Evolutionary conservation across 2,797 vertebrate genomes (phyloP).

Genomic region (Pelodytes ibericus): DNA sequence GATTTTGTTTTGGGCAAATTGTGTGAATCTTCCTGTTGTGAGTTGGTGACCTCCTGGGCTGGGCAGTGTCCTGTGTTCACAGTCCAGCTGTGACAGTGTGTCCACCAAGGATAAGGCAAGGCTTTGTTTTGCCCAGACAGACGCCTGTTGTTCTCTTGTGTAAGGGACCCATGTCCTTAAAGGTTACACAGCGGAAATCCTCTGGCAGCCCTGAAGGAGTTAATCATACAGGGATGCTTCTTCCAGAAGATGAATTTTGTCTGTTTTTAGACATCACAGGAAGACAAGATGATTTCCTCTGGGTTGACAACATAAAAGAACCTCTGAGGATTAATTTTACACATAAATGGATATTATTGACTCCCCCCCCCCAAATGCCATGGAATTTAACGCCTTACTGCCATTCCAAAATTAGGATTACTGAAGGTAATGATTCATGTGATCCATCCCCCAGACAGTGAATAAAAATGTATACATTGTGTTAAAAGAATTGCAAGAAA

Average conservation of each 20-base stretch:
- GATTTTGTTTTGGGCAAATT: background rate
- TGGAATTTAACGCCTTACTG: too few species aligned
- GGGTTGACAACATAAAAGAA: constrained; percentile 20
- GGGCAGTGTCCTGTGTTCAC: constrained; percentile 14
- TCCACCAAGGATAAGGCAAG: background rate
- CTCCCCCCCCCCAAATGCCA: too few species aligned
- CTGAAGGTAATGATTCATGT: too few species aligned
- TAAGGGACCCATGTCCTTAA: constrained; percentile 1
- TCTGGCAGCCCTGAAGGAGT: background rate
- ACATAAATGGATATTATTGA: background rate
- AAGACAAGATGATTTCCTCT: constrained; percentile 10
- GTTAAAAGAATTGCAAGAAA: too few species aligned
- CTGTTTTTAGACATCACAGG: constrained; percentile 22
- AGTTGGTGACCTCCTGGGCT: constrained; percentile 3
- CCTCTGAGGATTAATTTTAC: constrained; percentile 32
- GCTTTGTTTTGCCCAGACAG: constrained; percentile 28
- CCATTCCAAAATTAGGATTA: too few species aligned
- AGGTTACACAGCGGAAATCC: constrained; percentile 31
- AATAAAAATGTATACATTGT: too few species aligned
- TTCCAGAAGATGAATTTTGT: constrained; percentile 22
- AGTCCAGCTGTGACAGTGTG: constrained; percentile 1
- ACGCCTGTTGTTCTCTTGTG: constrained; percentile 20
- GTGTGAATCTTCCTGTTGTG: constrained; percentile 22
- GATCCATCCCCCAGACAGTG: too few species aligned
- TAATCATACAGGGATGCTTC: background rate